Evolutionary conservation across 2,888 invertebrate genomes (phyloP), one percentile per base, ranked within the genome.

Genomic region (Lycia hirtaria): DNA sequence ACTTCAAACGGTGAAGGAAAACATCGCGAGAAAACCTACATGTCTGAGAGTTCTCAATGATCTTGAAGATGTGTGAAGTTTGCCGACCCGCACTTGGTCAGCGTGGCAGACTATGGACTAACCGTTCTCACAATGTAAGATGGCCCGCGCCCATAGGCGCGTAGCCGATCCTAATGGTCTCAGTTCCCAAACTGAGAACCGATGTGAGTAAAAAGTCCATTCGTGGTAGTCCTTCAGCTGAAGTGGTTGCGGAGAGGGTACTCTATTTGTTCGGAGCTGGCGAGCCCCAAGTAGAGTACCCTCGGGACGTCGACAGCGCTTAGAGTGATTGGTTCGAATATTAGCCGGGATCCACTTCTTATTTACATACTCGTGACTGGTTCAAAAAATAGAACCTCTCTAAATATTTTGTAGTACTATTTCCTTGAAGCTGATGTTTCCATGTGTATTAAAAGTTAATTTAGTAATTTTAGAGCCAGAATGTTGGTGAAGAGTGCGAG

Each of bases 201-300:
- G 66, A 68, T 54, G 50, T 58, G 61, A 62, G 64, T 66, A 61
- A 72, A 67, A 68, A 66, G 56, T 67, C 64, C 60, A 70, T 69
- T 65, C 55, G 64, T 67, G 72, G 64, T 65, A 62, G 67, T 64
- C 70, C 67, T 71, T 75, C 75, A 69, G 65, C 48, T 66, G 56
- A 60, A 76, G 75, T 64, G 68, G 56, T 56, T 53, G 59, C 41
- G 74, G 61, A 14, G 56, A 79, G 80, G 20, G 68, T 68, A 26
- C 76, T 79, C 73, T 51, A 68, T 69, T 68, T 78, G 78, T 78
- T 78, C 73, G 76, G 65, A 59, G n/a, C n/a, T 35, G 41, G 66
- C 59, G 60, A 71, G 71, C 51, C 60, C 64, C 41, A 12, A 1
- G 5, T 9, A 3, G 14, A 35, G 47, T 12, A 22, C 22, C 35